These are phyloP conservation scores for Acromyrmex echinatior DNA, from an alignment of 1,140 invertebrate species.

Conservation along the genomic window DNA sequence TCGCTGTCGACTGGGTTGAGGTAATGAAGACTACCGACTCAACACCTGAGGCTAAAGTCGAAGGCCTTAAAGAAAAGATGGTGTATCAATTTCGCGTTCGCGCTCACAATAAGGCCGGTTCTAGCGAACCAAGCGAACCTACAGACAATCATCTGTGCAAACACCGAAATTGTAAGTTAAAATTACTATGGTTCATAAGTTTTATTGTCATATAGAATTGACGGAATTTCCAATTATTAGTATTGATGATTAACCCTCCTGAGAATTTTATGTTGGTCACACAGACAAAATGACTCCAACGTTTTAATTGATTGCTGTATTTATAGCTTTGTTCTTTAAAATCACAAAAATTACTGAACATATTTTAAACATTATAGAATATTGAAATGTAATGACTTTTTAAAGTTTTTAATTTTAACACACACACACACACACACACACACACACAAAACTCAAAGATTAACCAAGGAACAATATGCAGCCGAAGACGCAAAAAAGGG, in stretches of 20 bases:
- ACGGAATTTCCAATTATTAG: background rate
- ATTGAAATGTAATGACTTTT: too few species aligned
- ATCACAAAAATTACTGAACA: too few species aligned
- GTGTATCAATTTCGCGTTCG: conserved; percentile 97
- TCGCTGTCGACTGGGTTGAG: conserved; percentile 95
- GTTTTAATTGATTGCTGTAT: too few species aligned
- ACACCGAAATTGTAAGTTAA: conserved; percentile 94
- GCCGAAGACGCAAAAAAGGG: too few species aligned
- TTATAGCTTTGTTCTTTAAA: too few species aligned
- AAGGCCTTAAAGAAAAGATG: conserved; percentile 97
- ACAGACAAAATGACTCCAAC: too few species aligned
- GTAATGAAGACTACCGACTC: conserved; percentile 93
- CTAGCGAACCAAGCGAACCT: conserved; percentile 95
- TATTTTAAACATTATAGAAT: too few species aligned
- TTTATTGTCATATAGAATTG: background rate
- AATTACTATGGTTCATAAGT: background rate
- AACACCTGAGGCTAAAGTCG: conserved; percentile 93
- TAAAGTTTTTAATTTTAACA: too few species aligned
- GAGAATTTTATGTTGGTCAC: too few species aligned
- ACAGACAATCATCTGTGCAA: conserved; percentile 97
- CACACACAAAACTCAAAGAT: too few species aligned
- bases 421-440: too few species aligned
- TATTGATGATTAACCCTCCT: background rate
- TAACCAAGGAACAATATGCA: too few species aligned
- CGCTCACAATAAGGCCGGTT: conserved; percentile 97